Base-by-base conservation (phyloP, 2,113 vertebrate species). In the Pomatorhinus ruficollis region DNA sequence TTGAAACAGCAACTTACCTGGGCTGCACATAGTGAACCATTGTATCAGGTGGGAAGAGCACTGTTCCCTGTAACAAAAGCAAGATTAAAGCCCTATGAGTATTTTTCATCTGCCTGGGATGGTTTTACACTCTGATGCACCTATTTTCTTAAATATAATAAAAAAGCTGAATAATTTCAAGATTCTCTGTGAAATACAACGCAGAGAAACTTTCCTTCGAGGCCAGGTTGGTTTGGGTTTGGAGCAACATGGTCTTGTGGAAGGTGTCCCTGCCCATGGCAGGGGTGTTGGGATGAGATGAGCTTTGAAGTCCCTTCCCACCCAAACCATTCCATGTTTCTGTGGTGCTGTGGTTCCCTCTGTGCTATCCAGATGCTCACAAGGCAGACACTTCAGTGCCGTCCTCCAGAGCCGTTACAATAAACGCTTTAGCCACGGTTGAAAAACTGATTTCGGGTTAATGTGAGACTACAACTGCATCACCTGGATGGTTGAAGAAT, bases 231-330 rank as follows among this genome's bases (percentile, higher is more conserved):
- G n/a, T 15, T 30, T n/a, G 27, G 44, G 37, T 12, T 81, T 72
- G 78, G 25, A 61, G 54, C 25, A 61, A 7, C 25, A 6, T 31
- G 28, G 5, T 30, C 53, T 68, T n/a, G 17, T 53, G 47, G 24
- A 25, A 47, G 14, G 17, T 47, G 24, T 75, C 16, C 44, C 45
- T 60, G 45, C 33, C 37, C 7, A 10, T 52, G 52, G 39, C 30
- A 61, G 24, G 3, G 24, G 5, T 28, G 11, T 19, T 61, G 61
- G 27, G 18, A 54, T 0, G 0, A 54, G 15, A 27, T 68, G n/a
- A 61, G 19, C 10, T 76, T 25, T 40, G 10, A 31, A n/a, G 10
- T 40, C 21, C 16, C 24, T 75, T 82, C 40, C n/a, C 8, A 40
- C 35, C 54, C 70, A 69, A 69, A 24, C 40, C 30, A 69, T 54